phyloP scores from a whole-genome alignment of 2,113 vertebrate genomes.

The Podarcis cretensis region DNA sequence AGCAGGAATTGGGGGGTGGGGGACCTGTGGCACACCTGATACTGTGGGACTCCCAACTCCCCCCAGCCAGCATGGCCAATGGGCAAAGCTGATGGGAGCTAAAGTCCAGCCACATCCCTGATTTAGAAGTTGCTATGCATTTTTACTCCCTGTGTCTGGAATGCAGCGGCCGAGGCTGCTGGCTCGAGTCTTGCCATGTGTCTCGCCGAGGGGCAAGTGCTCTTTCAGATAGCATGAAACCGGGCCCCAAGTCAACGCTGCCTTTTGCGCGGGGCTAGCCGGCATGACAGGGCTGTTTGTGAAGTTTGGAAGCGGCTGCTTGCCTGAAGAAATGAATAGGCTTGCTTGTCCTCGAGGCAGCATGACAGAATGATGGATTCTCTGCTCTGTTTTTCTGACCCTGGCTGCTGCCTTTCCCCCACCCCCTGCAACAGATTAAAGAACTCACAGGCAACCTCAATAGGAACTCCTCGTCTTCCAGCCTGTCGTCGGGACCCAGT shows the following conservation, averaged over 20 bases:
- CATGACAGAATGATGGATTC: not conserved
- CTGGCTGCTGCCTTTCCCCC: slow-evolving; percentile 4
- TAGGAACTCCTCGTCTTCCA: slow-evolving; percentile 90
- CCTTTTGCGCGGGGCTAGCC: not conserved
- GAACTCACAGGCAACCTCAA: slow-evolving; percentile 95
- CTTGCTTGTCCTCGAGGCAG: not conserved
- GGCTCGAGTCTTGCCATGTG: not conserved
- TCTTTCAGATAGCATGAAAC: not conserved
- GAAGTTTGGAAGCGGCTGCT: not conserved
- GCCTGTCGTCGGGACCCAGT: slow-evolving; percentile 89
- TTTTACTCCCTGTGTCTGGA: not conserved
- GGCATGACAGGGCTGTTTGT: not conserved
- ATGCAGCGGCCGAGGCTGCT: not conserved
- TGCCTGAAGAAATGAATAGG: not conserved
- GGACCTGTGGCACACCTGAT: too few species aligned
- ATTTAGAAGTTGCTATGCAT: not conserved
- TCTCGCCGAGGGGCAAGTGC: not conserved
- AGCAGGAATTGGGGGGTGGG: too few species aligned
- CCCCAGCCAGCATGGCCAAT: too few species aligned
- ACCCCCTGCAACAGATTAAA: slow-evolving; percentile 86
- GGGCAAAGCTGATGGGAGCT: too few species aligned
- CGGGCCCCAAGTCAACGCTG: not conserved
- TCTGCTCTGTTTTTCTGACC: slow-evolving; percentile 17
- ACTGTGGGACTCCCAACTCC: too few species aligned
- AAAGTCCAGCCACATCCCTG: too few species aligned